Base-by-base conservation (phyloP, 2,888 invertebrate species). In the Blomia tropicalis region DNA sequence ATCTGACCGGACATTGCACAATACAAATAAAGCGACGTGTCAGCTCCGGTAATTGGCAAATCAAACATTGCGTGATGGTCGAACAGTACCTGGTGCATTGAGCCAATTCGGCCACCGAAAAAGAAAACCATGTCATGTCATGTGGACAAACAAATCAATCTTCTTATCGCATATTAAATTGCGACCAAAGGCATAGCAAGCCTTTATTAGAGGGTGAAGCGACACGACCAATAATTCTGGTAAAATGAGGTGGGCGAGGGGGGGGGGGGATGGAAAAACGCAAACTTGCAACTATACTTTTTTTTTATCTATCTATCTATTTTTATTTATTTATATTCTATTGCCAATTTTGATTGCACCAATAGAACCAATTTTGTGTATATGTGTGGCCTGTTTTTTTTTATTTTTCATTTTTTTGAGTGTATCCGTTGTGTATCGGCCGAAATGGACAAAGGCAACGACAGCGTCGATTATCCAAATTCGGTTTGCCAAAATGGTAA, bases 281-380 rank as follows among this genome's bases (percentile, higher is more conserved):
- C n/a, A n/a, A n/a, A n/a, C n/a, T n/a, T 41, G 41, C 41, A n/a
- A 41, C n/a, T 41, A n/a, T 41, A 41, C 14, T 41, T 14, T n/a
- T 17, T n/a, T 41, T 41, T 41, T 41, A n/a, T 14, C 41, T 17
- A n/a, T n/a, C 14, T n/a, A n/a, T n/a, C n/a, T n/a, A n/a, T n/a
- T n/a, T n/a, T n/a, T n/a, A n/a, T n/a, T n/a, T 41, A 14, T 41
- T 41, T 41, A n/a, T n/a, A 47, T 7, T 27, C 22, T 47, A 36
- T 47, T 47, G 51, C 51, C 51, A 47, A 47, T 47, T 27, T 47
- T 47, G 51, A 47, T 47, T 47, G 51, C 51, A n/a, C 23, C 7
- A 47, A 47, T 11, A n/a, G 22, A 27, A n/a, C 51, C 51, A 47
- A 47, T 47, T 47, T 47, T 19, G 51, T 47, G 51, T 19, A 27